These are phyloP conservation scores for Phrynocephalus vlangalii DNA, from an alignment of 2,797 vertebrate species.

Conservation along the genomic window DNA sequence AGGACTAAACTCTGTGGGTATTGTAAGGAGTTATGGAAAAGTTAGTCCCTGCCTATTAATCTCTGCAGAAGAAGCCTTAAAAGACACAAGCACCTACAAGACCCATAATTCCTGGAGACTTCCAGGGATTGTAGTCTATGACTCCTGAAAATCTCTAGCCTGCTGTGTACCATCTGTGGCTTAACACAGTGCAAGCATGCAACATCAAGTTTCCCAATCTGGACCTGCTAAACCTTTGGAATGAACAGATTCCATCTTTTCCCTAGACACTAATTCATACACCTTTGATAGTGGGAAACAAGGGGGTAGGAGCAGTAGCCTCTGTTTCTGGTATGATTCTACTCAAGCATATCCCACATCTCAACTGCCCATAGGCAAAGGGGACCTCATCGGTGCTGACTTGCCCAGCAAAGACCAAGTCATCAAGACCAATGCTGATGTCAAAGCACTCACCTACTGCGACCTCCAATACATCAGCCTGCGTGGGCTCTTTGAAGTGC, in stretches of 20 bases:
- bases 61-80: too few species aligned
- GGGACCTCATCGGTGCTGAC: conserved; percentile 94
- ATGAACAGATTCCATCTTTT: neutral
- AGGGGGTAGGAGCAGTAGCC: neutral
- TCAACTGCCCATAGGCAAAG: conserved; percentile 84
- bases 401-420: conserved; percentile 86
- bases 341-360: neutral
- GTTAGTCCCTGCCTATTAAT: too few species aligned
- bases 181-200: neutral
- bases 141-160: too few species aligned
- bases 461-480: conserved; percentile 93
- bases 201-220: neutral
- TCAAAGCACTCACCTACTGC: conserved; percentile 96
- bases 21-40: too few species aligned
- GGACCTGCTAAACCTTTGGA: neutral
- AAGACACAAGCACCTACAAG: too few species aligned
- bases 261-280: neutral
- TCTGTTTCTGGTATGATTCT: neutral
- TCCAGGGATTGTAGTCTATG: too few species aligned
- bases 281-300: neutral
- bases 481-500: conserved; percentile 88
- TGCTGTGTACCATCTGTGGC: neutral
- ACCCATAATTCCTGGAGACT: too few species aligned
- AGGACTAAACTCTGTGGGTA: too few species aligned
- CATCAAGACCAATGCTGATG: conserved; percentile 93